These are phyloP conservation scores for Nerophis ophidion DNA, from an alignment of 2,113 vertebrate genomes.

Conservation along the genomic window DNA sequence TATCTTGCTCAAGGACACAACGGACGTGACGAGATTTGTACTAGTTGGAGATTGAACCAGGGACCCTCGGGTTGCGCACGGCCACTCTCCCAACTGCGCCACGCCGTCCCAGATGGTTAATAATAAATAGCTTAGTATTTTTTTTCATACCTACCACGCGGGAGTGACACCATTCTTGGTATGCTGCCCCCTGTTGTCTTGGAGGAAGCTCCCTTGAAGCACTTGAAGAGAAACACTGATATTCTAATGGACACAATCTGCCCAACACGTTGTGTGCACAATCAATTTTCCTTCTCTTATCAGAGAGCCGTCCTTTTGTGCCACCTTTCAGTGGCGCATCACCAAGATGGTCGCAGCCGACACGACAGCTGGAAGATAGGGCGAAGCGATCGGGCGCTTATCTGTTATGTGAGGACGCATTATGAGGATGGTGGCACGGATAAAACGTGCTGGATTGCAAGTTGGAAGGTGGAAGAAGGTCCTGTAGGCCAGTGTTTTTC, in stretches of 20 bases:
- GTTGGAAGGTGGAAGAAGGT: conserved; percentile 1
- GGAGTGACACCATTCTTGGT: too few relatives aligned
- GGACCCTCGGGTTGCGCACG: too few relatives aligned
- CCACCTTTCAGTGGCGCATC: conserved; percentile 50
- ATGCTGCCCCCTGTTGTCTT: too few relatives aligned
- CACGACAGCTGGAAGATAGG: conserved; percentile 38
- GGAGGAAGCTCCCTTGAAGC: background rate
- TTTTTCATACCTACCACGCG: too few relatives aligned
- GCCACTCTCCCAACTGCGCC: too few relatives aligned
- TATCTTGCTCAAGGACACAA: too few relatives aligned
- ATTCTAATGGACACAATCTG: conserved; percentile 49
- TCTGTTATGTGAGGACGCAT: conserved; percentile 17
- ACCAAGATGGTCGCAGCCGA: conserved; percentile 51
- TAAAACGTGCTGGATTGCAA: conserved; percentile 4
- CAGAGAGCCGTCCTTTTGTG: conserved; percentile 51
- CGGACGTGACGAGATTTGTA: too few relatives aligned
- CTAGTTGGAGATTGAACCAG: too few relatives aligned
- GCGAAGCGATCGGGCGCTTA: conserved; percentile 38
- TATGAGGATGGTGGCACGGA: conserved; percentile 18
- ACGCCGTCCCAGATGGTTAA: too few relatives aligned
- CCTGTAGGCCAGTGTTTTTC: background rate
- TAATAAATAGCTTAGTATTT: too few relatives aligned
- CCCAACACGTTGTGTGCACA: conserved; percentile 49
- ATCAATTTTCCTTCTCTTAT: conserved; percentile 70
- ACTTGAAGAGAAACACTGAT: background rate